Base-by-base conservation (phyloP, 2,797 vertebrate species). In the Protonibea diacanthus region DNA sequence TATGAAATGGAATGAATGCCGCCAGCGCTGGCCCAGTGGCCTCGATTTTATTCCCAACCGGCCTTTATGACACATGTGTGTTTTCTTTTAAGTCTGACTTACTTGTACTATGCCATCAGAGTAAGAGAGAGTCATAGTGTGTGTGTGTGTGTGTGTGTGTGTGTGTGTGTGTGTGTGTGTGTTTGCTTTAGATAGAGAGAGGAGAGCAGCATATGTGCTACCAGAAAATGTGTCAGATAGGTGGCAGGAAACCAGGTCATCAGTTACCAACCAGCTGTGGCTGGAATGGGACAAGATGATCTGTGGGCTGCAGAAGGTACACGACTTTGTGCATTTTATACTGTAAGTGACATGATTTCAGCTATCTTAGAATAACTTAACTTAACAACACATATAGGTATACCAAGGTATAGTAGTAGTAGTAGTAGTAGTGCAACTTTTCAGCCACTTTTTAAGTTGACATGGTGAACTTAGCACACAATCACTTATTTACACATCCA, bases 51-150 rank as follows among this genome's bases (percentile, higher is more conserved):
- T 91, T 93, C 95, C 93, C 93, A 66, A 61, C 65, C 7, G 93
- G 86, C 89, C 82, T 47, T 53, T 29, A 78, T 88, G 85, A 93
- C 92, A 95, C 93, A 91, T 93, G 92, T 92, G 91, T 90, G 90
- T 88, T 95, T 95, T 95, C 95, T 95, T 95, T 95, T 95, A 96
- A 95, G 95, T 95, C 94, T 95, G 94, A 95, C 94, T 95, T 95
- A 95, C 94, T 96, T 95, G 88, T 79, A 47, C 86, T 84, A 85
- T 86, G 85, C 76, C 83, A 81, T 88, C 89, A 73, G 71, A 82
- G 80, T 68, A 67, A 80, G 58, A 53, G 69, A 59, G 77, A 68
- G 68, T 65, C 33, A 6, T 9, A 18, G 56, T 68, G 27, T 81
- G 60, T 61, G 53, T 70, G 29, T 20, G n/a, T 55, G 44, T 40